phyloP scores from a whole-genome alignment of 2,797 vertebrate genomes.

The Danio choprae region DNA sequence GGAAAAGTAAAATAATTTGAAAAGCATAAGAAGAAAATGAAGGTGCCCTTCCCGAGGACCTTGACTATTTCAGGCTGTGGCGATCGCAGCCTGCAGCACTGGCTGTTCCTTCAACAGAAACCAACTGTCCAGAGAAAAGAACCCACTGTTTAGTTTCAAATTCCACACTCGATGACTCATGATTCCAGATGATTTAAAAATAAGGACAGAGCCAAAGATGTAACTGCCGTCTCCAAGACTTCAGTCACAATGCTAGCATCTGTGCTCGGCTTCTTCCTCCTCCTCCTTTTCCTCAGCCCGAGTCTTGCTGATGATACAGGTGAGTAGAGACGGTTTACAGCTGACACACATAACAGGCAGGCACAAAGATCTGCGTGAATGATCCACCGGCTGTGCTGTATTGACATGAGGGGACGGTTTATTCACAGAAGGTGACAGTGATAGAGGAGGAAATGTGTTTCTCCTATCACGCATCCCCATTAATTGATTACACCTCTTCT shows the following conservation, averaged over 20 bases:
- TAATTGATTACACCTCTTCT: slow-evolving; percentile 45
- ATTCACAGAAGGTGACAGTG: slow-evolving; percentile 42
- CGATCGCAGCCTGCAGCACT: slow-evolving; percentile 24
- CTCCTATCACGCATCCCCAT: slow-evolving; percentile 18
- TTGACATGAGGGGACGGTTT: slow-evolving; percentile 38
- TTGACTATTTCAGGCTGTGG: slow-evolving; percentile 35
- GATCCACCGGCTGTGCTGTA: slow-evolving; percentile 32
- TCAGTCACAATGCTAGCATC: slow-evolving; percentile 26
- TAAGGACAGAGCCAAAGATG: slow-evolving; percentile 39
- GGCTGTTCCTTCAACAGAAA: slow-evolving; percentile 32
- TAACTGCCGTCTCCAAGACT: slow-evolving; percentile 1
- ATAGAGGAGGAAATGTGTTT: slow-evolving; percentile 27
- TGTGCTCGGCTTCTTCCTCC: slow-evolving; percentile 29
- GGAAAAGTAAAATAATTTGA: not conserved
- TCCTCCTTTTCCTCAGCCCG: slow-evolving; percentile 30
- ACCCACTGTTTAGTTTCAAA: slow-evolving; percentile 39
- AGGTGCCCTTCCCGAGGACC: slow-evolving; percentile 27
- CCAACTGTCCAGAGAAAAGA: slow-evolving; percentile 16
- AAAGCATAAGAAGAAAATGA: slow-evolving; percentile 8
- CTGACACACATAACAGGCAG: not conserved
- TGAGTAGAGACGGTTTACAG: slow-evolving; percentile 44
- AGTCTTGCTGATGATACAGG: slow-evolving; percentile 56
- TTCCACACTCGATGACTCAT: slow-evolving; percentile 40
- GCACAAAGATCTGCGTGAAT: slow-evolving; percentile 26
- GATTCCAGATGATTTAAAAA: slow-evolving; percentile 56